Conservation (phyloP, 2,888 invertebrate species). For the Chrysotoxum bicinctum region DNA sequence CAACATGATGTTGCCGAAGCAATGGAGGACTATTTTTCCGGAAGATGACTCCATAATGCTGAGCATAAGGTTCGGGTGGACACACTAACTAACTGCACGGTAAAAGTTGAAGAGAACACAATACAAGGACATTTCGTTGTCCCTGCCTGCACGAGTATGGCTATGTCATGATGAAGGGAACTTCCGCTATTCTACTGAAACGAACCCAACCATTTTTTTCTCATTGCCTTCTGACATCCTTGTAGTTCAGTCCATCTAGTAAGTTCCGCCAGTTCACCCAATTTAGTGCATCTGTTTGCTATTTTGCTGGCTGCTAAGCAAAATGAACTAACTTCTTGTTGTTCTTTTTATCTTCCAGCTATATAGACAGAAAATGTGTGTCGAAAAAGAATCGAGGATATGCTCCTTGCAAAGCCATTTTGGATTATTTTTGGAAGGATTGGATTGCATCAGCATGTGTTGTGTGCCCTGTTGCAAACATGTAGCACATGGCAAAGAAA, state of each 20-base stretch:
- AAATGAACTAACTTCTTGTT: slow-evolving; percentile 43
- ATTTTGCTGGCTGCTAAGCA: slow-evolving; percentile 40
- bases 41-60: slow-evolving; percentile 60
- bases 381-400: slow-evolving; percentile 3
- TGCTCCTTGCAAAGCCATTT: neutral
- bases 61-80: slow-evolving; percentile 38
- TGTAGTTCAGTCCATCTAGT: slow-evolving; percentile 30
- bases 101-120: slow-evolving; percentile 27
- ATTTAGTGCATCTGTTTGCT: slow-evolving; percentile 61
- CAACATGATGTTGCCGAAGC: neutral
- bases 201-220: neutral
- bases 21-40: slow-evolving; percentile 41
- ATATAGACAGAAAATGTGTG: neutral
- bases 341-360: slow-evolving; percentile 13
- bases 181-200: slow-evolving; percentile 5
- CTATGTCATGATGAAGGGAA: slow-evolving; percentile 21
- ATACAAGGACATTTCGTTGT: slow-evolving; percentile 43
- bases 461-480: slow-evolving; percentile 31
- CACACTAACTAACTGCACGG: slow-evolving; percentile 37
- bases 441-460: slow-evolving; percentile 33
- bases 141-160: slow-evolving; percentile 22
- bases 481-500: slow-evolving; percentile 44
- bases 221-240: slow-evolving; percentile 32
- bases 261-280: slow-evolving; percentile 41
- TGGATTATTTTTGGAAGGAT: slow-evolving; percentile 15